Evolutionary conservation across 2,888 invertebrate genomes (phyloP), one percentile per base, ranked within the genome.

Genomic region (Eristalis tenax): DNA sequence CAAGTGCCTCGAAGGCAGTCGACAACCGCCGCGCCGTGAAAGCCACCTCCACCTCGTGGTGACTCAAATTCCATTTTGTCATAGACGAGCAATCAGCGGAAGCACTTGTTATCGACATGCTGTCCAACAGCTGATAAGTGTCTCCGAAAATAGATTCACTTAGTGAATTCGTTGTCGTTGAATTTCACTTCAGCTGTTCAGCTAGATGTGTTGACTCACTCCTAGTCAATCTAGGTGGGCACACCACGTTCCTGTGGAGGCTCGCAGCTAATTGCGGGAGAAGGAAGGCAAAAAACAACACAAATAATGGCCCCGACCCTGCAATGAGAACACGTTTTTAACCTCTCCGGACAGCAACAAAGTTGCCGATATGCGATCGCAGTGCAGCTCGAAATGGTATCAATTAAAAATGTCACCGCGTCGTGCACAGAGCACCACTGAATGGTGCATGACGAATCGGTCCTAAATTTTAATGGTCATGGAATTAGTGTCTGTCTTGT

Each of bases 401-500:
- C 73, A 66, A 79, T 66, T 79, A 61, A 66, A 59, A 66, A 59
- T 66, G 79, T 79, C 79, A 79, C 59, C 79, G 79, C 59, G 43
- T 71, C 59, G 71, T 43, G 22, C 40, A 69, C 26, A 32, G 22
- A 35, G 35, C 74, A 32, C 50, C 40, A 68, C 35, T 22, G 68
- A 64, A 63, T 74, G 65, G 57, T 15, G 50, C 80, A 75, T 81
- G 81, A 81, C 68, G 68, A 81, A 81, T 81, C 66, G 61, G 63
- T 65, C 65, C 61, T 74, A 69, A 81, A 74, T 64, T 69, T 75
- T 69, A 75, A 69, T 69, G 69, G 69, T 28, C 68, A 63, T 61
- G 61, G 74, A 74, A 81, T 81, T 74, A 75, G 74, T 69, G 63
- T 78, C 79, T 80, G 66, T 32, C 75, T 57, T 64, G 68, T 68